phyloP scores from a whole-genome alignment of 23 tunicate genomes.

The Phallusia fumigata region DNA sequence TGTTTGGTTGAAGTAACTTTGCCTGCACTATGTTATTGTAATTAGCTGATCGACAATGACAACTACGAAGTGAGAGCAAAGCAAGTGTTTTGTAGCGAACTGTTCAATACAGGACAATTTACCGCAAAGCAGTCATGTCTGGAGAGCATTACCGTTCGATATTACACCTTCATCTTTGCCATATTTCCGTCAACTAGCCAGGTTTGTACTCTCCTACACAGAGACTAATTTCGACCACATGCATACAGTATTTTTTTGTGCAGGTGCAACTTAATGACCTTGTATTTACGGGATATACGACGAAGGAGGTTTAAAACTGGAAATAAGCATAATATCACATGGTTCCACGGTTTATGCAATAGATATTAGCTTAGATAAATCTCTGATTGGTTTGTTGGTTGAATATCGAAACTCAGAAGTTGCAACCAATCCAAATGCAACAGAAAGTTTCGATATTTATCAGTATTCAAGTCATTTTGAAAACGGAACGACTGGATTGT shows the following conservation, averaged over 20 bases:
- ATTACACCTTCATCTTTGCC: not conserved
- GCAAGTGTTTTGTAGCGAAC: not conserved
- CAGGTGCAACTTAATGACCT: constrained; percentile 2
- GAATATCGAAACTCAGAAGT: constrained; percentile 7
- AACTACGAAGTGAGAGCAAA: constrained; percentile 10
- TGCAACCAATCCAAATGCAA: not conserved
- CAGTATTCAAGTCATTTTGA: not conserved
- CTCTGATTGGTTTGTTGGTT: not conserved
- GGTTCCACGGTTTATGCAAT: not conserved
- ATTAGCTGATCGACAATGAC: not conserved
- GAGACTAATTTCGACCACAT: not conserved
- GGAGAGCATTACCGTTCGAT: not conserved
- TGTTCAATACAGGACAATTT: not conserved
- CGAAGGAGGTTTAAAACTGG: constrained; percentile 2
- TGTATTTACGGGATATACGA: not conserved
- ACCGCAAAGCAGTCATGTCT: constrained; percentile 15
- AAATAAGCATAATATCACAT: too few species aligned
- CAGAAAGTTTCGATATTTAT: not conserved
- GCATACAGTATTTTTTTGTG: not conserved
- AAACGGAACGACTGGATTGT: constrained; percentile 16
- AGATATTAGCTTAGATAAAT: not conserved
- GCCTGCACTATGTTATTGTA: too few species aligned
- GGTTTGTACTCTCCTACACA: not conserved
- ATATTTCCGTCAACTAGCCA: not conserved
- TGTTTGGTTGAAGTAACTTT: too few species aligned